phyloP scores from a whole-genome alignment of 2,797 vertebrate species.

The Falco naumanni region DNA sequence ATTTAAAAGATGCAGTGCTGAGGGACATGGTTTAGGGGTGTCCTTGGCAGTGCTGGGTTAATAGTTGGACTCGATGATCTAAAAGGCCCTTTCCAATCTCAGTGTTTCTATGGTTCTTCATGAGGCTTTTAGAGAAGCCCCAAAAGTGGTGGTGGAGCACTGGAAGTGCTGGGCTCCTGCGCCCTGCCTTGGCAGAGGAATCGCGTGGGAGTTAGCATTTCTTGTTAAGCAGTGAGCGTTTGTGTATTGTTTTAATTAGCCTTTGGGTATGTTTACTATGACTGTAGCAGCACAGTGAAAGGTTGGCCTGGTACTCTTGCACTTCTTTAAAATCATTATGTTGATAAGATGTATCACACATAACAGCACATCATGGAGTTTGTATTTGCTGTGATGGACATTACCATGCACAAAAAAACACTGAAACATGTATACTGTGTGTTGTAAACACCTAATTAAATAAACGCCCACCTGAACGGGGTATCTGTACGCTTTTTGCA shows the following conservation, averaged over 20 bases:
- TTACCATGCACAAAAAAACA: accelerated
- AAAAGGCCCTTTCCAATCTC: too few relatives aligned
- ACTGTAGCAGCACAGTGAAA: background rate
- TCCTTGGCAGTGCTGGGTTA: too few relatives aligned
- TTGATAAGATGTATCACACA: background rate
- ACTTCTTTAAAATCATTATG: background rate
- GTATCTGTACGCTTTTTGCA: accelerated
- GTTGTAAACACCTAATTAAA: too few relatives aligned
- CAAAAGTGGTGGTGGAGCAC: accelerated
- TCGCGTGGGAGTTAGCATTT: accelerated
- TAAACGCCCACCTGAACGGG: background rate
- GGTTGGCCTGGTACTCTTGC: background rate
- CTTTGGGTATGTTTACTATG: background rate
- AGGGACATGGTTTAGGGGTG: too few relatives aligned
- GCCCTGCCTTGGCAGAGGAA: background rate
- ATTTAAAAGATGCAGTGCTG: too few relatives aligned
- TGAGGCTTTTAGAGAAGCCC: accelerated
- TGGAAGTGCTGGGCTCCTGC: accelerated
- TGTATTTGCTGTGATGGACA: background rate
- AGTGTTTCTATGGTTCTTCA: too few relatives aligned
- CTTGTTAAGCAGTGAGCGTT: background rate
- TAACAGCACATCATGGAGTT: background rate
- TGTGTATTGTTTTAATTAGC: background rate
- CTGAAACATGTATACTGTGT: accelerated
- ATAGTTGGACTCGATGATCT: too few relatives aligned